A percentile compares a stretch with the other conserved stretches of the same genome.
Evolutionary conservation across 2,797 vertebrate genomes (phyloP).

Genomic region (Podarcis siculus): DNA sequence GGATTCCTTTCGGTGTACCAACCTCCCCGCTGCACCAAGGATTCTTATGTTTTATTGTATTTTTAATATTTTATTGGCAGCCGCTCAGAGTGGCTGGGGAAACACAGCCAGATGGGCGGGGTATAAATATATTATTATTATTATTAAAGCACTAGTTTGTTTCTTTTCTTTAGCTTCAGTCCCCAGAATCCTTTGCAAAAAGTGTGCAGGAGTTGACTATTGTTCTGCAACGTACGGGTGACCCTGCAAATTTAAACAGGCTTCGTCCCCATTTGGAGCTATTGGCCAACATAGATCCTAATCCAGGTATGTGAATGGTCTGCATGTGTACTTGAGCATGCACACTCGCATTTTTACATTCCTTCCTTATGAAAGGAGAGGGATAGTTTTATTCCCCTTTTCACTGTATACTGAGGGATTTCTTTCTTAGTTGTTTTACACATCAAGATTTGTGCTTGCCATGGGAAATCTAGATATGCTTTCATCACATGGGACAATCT

Average conservation of each 20-base stretch:
- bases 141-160: slow-evolving; percentile 22
- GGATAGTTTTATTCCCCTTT: not conserved
- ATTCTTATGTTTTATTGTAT: too few species aligned
- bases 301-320: slow-evolving; percentile 83
- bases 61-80: too few species aligned
- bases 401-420: too few species aligned
- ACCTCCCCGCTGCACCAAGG: too few species aligned
- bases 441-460: not conserved
- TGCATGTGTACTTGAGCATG: not conserved
- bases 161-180: slow-evolving; percentile 86
- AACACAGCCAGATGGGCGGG: too few species aligned
- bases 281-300: slow-evolving; percentile 96
- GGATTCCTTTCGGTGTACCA: too few species aligned
- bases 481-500: not conserved
- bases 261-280: slow-evolving; percentile 92
- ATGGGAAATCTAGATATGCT: not conserved
- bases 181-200: slow-evolving; percentile 96
- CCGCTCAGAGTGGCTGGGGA: too few species aligned
- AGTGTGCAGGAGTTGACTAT: slow-evolving; percentile 97
- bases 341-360: not conserved
- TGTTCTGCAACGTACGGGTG: slow-evolving; percentile 93
- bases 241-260: slow-evolving; percentile 93
- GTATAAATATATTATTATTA: too few species aligned
- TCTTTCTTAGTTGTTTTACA: not conserved
- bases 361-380: not conserved